Evolutionary conservation across 2,888 invertebrate genomes (phyloP).

Genomic region (Gymnosoma rotundatum): DNA sequence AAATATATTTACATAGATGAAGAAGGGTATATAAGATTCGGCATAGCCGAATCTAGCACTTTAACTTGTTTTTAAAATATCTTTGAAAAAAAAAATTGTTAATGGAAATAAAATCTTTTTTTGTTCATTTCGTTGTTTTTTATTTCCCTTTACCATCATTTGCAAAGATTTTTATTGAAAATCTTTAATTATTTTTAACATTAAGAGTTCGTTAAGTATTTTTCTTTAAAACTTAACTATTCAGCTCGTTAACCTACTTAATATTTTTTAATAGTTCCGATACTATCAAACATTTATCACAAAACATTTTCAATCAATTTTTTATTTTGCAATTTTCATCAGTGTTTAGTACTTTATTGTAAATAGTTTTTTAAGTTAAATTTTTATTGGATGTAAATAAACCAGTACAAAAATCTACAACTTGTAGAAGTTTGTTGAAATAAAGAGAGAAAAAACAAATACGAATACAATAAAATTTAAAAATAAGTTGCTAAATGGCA

Average conservation of each 20-base stretch:
- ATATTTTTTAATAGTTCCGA: constrained; percentile 25
- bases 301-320: constrained; percentile 10
- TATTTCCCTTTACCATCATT: background rate
- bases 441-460: too few species aligned
- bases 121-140: constrained; percentile 15
- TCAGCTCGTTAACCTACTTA: constrained; percentile 53
- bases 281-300: constrained; percentile 29
- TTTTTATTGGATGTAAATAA: too few species aligned
- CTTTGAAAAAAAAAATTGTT: background rate
- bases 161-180: background rate
- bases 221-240: constrained; percentile 15
- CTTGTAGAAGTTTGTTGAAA: too few species aligned
- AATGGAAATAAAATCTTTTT: too few species aligned
- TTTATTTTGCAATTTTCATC: constrained; percentile 46
- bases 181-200: background rate
- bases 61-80: background rate
- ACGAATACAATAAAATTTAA: too few species aligned
- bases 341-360: constrained; percentile 38
- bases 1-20: too few species aligned
- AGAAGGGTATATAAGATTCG: too few species aligned
- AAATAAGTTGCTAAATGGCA: too few species aligned
- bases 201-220: constrained; percentile 4
- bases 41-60: too few species aligned
- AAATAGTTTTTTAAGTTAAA: background rate
- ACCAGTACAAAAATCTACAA: too few species aligned